Percentiles rank a stretch among this genome's conserved stretches.
phyloP scores from a whole-genome alignment of 2,888 invertebrate genomes.

The Bursaphelenchus okinawaensis region DNA sequence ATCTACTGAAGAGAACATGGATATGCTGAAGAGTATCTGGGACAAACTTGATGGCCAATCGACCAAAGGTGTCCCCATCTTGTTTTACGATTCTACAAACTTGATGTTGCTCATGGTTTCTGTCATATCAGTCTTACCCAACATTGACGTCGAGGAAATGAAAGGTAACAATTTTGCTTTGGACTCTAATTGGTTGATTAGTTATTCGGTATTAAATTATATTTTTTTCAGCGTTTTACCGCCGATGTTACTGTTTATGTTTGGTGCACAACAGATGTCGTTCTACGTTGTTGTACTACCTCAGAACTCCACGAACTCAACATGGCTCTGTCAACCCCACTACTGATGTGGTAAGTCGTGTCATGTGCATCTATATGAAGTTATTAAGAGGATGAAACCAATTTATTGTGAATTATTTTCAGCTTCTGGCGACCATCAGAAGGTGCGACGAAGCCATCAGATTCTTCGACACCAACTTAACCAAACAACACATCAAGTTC shows the following conservation, averaged over 20 bases:
- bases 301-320: not conserved
- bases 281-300: not conserved
- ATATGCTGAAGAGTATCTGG: not conserved
- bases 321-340: not conserved
- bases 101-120: not conserved
- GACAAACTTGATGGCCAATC: not conserved
- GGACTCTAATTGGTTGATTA: too few species aligned
- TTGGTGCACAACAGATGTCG: not conserved
- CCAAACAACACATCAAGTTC: not conserved
- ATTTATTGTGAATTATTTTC: too few species aligned
- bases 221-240: too few species aligned
- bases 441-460: not conserved
- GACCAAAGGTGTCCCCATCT: not conserved
- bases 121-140: not conserved
- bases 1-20: not conserved
- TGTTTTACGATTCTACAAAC: not conserved
- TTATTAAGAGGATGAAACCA: too few species aligned
- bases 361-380: too few species aligned
- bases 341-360: not conserved
- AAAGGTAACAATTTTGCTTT: too few species aligned
- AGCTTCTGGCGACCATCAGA: not conserved
- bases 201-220: too few species aligned
- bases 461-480: not conserved
- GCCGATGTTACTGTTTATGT: not conserved
- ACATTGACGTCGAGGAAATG: not conserved